Evolutionary conservation across 2,113 vertebrate genomes (phyloP).

Genomic region (Seriola rivoliana): DNA sequence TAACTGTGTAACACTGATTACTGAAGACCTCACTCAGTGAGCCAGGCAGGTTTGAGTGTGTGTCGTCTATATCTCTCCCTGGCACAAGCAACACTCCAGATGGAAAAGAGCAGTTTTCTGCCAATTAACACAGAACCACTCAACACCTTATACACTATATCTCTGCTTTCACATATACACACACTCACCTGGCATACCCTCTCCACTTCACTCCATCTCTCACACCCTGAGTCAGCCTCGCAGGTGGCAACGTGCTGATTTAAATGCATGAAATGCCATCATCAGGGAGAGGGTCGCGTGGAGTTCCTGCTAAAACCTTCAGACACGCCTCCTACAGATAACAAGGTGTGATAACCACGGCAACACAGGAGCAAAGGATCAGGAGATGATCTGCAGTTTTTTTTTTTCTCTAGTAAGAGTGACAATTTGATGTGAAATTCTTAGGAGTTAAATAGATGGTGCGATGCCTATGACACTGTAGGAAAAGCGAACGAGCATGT

Average conservation of each 20-base stretch:
- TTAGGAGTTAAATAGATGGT: background rate
- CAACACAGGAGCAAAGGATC: constrained; percentile 20
- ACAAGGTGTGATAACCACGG: constrained; percentile 20
- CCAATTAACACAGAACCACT: constrained; percentile 47
- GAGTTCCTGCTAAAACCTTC: constrained; percentile 35
- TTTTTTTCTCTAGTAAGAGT: constrained; percentile 3
- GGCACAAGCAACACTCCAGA: constrained; percentile 38
- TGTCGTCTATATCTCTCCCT: constrained; percentile 23
- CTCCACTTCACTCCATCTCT: constrained; percentile 10
- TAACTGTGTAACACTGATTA: constrained; percentile 29
- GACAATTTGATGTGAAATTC: constrained; percentile 18
- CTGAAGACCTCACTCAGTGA: constrained; percentile 11
- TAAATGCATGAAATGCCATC: constrained; percentile 53
- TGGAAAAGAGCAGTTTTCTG: constrained; percentile 51
- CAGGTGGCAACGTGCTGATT: constrained; percentile 61
- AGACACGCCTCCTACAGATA: constrained; percentile 27
- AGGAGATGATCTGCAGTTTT: background rate
- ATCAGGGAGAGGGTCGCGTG: constrained; percentile 13
- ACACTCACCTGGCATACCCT: constrained; percentile 25
- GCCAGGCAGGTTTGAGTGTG: constrained; percentile 12
- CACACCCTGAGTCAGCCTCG: constrained; percentile 30
- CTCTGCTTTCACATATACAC: constrained; percentile 9
- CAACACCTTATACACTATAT: constrained; percentile 10
- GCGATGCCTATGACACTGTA: background rate
- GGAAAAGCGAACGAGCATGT: constrained; percentile 10